Evolutionary conservation across 2,888 invertebrate genomes (phyloP).

Genomic region (Patella ulyssiponensis): DNA sequence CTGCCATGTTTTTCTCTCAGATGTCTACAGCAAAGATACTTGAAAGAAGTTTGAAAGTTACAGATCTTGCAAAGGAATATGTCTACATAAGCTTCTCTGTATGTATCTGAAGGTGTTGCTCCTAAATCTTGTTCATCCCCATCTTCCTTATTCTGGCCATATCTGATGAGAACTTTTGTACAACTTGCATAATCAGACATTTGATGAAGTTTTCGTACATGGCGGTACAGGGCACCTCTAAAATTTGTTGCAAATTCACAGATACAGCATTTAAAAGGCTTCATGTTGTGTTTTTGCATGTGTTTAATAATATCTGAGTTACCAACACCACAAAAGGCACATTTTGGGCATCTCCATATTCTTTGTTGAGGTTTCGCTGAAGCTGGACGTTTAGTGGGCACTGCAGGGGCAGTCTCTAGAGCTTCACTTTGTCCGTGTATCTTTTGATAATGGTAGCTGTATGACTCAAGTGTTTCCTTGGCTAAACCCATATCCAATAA

Average conservation of each 20-base stretch:
- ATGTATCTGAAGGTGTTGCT: not conserved
- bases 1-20: conserved; percentile 54
- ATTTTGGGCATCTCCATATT: conserved; percentile 88
- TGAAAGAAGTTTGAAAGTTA: conserved; percentile 51
- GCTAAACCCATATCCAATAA: conserved; percentile 56
- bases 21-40: conserved; percentile 53
- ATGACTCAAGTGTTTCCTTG: conserved; percentile 52
- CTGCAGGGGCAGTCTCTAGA: not conserved
- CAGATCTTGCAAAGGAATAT: conserved; percentile 56
- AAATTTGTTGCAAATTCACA: conserved; percentile 72
- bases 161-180: conserved; percentile 48
- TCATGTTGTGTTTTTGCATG: conserved; percentile 58
- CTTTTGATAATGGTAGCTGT: conserved; percentile 42
- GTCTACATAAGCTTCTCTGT: conserved; percentile 35
- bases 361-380: conserved; percentile 31
- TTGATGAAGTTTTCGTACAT: conserved; percentile 59
- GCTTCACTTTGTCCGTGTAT: not conserved
- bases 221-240: conserved; percentile 69
- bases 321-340: conserved; percentile 77
- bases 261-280: conserved; percentile 64
- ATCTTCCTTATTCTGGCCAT: conserved; percentile 18
- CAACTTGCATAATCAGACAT: conserved; percentile 45
- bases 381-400: conserved; percentile 18
- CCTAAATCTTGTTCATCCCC: conserved; percentile 9
- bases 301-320: conserved; percentile 63